A percentile compares a stretch with the other conserved stretches of the same genome.
Conservation (phyloP, 2,113 vertebrate species). For the Arvicanthis niloticus region DNA sequence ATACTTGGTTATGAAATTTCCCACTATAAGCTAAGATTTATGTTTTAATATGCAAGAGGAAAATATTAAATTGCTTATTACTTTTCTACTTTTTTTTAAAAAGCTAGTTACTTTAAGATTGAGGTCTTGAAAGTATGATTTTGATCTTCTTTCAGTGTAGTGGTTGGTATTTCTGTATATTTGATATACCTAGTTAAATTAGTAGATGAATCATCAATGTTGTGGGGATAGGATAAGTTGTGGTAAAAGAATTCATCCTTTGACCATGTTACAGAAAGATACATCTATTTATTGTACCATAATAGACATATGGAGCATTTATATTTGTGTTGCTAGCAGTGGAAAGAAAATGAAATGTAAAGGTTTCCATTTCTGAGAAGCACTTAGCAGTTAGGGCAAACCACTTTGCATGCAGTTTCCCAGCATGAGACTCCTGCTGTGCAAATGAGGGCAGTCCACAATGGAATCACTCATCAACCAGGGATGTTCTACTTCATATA, state of each 20-base stretch:
- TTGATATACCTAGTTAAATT: neutral
- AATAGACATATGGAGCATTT: neutral
- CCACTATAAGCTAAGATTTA: neutral
- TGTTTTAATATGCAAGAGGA: neutral
- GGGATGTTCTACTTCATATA: neutral
- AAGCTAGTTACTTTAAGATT: neutral
- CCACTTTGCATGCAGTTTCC: neutral
- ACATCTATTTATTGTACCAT: too few relatives aligned
- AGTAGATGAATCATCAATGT: neutral
- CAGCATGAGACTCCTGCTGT: neutral
- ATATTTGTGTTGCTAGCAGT: neutral
- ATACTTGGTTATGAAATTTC: neutral
- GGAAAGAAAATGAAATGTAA: neutral
- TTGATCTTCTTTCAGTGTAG: neutral
- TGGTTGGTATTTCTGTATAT: neutral
- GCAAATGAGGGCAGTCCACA: neutral
- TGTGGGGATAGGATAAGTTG: too few relatives aligned
- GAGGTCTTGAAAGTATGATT: neutral
- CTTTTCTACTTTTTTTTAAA: neutral
- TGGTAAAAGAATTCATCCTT: neutral
- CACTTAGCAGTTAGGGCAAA: neutral
- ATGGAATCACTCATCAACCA: neutral
- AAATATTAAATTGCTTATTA: neutral
- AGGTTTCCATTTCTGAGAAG: neutral
- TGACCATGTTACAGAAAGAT: neutral